These are phyloP conservation scores for Lycocorax pyrrhopterus DNA, from an alignment of 2,113 vertebrate species.

Conservation along the genomic window DNA sequence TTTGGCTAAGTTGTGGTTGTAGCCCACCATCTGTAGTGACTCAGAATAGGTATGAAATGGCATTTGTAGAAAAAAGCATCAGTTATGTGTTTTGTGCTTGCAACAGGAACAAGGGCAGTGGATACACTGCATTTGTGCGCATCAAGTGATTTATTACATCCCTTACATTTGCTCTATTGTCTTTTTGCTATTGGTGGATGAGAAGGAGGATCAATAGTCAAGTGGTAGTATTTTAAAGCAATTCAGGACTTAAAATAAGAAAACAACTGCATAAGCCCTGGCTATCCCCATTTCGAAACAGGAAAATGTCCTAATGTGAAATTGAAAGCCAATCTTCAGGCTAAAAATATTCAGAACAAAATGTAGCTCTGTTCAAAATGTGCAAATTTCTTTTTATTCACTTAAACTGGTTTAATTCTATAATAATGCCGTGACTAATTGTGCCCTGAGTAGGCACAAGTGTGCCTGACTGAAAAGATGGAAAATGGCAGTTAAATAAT, in stretches of 20 bases:
- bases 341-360: slow-evolving; percentile 12
- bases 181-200: not conserved
- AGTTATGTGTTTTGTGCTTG: not conserved
- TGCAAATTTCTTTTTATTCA: not conserved
- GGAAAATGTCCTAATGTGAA: not conserved
- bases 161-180: not conserved
- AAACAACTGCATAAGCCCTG: not conserved
- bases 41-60: not conserved
- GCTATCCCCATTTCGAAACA: not conserved
- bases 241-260: not conserved
- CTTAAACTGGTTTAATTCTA: slow-evolving; percentile 5
- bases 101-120: not conserved
- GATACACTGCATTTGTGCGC: not conserved
- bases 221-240: not conserved
- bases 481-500: slow-evolving; percentile 36
- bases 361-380: not conserved
- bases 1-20: not conserved
- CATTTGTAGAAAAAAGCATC: not conserved
- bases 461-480: not conserved
- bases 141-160: not conserved
- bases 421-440: slow-evolving; percentile 24
- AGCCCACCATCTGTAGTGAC: not conserved
- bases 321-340: not conserved
- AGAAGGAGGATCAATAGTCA: not conserved
- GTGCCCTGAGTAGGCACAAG: slow-evolving; percentile 21